A percentile compares a stretch with the other conserved stretches of the same genome.
phyloP scores from a whole-genome alignment of 2,888 invertebrate genomes.

The Drosophila anceps region DNA sequence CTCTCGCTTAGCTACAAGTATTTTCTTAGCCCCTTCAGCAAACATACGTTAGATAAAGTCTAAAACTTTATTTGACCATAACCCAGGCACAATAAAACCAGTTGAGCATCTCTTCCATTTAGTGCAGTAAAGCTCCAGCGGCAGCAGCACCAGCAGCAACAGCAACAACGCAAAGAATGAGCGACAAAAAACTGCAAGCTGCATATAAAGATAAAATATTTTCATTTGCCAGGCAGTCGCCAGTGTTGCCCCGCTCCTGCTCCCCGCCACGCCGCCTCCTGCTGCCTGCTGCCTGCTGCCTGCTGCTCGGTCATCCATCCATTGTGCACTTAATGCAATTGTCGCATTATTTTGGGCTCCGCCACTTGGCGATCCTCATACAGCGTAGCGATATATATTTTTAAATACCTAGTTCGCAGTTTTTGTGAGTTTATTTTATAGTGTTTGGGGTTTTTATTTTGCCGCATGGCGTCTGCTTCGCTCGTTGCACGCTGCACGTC shows the following conservation, averaged over 20 bases:
- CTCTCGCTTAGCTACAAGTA: neutral
- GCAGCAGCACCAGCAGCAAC: slow-evolving; percentile 1
- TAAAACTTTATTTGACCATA: slow-evolving; percentile 58
- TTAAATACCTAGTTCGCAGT: slow-evolving; percentile 73
- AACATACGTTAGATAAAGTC: slow-evolving; percentile 35
- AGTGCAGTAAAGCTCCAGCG: slow-evolving; percentile 38
- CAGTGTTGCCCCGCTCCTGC: neutral
- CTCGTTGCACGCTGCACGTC: slow-evolving; percentile 30
- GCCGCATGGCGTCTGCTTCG: slow-evolving; percentile 74
- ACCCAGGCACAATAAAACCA: slow-evolving; percentile 64
- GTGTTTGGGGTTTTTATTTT: slow-evolving; percentile 73
- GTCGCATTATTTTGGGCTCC: slow-evolving; percentile 71
- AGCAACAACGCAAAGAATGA: neutral
- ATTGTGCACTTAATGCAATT: slow-evolving; percentile 78
- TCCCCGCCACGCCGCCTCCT: too few relatives aligned
- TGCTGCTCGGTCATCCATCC: slow-evolving; percentile 51
- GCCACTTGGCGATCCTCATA: slow-evolving; percentile 46
- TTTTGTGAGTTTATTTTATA: slow-evolving; percentile 68
- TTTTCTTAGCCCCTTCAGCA: neutral
- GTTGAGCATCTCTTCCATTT: slow-evolving; percentile 66
- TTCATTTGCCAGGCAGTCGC: slow-evolving; percentile 57
- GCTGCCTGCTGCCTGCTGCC: neutral
- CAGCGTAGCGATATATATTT: slow-evolving; percentile 57
- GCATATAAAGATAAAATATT: slow-evolving; percentile 79
- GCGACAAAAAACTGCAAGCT: slow-evolving; percentile 52